These are phyloP conservation scores for Eolophus roseicapilla DNA, from an alignment of 2,113 vertebrate genomes.

Conservation along the genomic window DNA sequence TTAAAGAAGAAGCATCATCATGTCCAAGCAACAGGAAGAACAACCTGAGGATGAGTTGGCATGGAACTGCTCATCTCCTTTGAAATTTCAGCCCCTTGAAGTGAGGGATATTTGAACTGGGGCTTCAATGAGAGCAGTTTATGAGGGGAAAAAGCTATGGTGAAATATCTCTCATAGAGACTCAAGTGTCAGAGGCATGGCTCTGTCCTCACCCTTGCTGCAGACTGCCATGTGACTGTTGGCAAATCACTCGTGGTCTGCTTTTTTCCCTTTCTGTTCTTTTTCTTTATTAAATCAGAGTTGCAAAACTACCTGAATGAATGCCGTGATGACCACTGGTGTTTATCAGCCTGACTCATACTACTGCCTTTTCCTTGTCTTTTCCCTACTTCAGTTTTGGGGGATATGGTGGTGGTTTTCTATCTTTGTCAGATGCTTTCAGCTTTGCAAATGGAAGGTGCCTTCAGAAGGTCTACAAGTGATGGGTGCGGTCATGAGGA, in stretches of 20 bases:
- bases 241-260: neutral
- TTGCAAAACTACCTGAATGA: neutral
- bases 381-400: neutral
- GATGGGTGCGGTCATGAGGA: neutral
- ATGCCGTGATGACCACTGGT: neutral
- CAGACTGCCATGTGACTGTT: neutral
- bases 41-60: neutral
- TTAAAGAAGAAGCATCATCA: neutral
- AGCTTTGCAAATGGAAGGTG: neutral
- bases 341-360: neutral
- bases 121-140: neutral
- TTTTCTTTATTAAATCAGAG: neutral
- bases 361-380: neutral
- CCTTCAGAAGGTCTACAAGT: accelerated
- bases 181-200: neutral
- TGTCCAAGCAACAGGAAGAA: neutral
- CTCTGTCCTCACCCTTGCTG: neutral
- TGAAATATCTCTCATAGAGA: neutral
- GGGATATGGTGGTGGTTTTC: neutral
- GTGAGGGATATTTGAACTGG: neutral
- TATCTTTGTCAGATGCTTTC: neutral
- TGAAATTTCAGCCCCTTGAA: neutral
- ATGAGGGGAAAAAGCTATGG: neutral
- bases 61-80: neutral
- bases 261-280: too few relatives aligned